phyloP scores from a whole-genome alignment of 2,888 invertebrate species.

The Elegia similella region DNA sequence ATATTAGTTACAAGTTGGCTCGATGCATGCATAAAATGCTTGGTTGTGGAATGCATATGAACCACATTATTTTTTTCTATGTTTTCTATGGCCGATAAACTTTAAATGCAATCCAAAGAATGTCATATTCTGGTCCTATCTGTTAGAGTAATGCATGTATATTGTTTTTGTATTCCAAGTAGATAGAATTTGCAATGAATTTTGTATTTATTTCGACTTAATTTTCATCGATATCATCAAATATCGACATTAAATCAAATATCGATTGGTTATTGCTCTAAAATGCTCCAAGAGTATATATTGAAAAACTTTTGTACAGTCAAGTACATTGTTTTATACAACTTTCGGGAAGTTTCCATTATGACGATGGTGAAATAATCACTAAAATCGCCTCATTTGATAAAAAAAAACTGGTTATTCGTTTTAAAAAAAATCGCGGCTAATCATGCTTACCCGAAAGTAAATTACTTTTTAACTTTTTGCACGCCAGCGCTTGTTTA shows the following conservation, averaged over 20 bases:
- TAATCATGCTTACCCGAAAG: no score
- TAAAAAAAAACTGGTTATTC: no score
- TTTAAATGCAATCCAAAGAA: slow-evolving; percentile 2
- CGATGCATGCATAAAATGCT: slow-evolving; percentile 2
- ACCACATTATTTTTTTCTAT: neutral
- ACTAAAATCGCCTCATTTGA: no score
- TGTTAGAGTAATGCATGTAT: neutral
- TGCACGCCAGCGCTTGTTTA: no score
- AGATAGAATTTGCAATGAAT: neutral
- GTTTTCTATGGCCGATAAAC: neutral
- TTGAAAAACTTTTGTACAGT: no score
- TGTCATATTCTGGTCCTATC: neutral
- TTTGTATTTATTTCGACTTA: neutral
- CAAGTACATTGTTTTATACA: no score
- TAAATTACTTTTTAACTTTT: no score
- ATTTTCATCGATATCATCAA: neutral
- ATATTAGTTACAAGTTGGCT: neutral
- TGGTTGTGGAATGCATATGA: slow-evolving; percentile 10
- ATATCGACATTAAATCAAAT: neutral
- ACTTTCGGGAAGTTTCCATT: no score
- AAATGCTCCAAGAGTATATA: no score
- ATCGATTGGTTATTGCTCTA: slow-evolving; percentile 7
- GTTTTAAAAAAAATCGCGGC: no score
- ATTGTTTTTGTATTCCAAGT: neutral
- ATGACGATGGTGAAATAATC: no score